Evolutionary conservation across 2,113 vertebrate genomes (phyloP).

Genomic region (Pygoscelis adeliae): DNA sequence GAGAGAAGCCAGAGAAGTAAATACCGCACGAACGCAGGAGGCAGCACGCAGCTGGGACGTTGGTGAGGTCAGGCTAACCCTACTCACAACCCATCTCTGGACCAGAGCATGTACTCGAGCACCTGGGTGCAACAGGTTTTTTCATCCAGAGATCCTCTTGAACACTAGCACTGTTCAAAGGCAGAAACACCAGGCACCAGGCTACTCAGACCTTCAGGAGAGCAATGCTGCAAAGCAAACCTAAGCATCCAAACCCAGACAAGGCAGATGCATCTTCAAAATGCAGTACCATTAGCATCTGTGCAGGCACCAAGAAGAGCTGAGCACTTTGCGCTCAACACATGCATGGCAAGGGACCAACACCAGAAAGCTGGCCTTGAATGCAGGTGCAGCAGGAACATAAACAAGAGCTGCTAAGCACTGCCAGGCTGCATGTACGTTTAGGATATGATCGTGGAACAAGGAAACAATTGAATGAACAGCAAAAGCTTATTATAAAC

Average conservation of each 20-base stretch:
- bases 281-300: background rate
- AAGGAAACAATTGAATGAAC: background rate
- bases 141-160: background rate
- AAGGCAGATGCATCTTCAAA: background rate
- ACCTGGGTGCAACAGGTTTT: background rate
- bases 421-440: background rate
- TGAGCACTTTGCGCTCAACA: background rate
- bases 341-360: background rate
- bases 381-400: background rate
- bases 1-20: background rate
- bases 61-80: background rate
- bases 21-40: background rate
- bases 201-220: background rate
- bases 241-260: background rate
- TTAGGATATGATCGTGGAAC: background rate
- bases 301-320: background rate
- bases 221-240: background rate
- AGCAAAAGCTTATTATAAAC: background rate
- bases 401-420: background rate
- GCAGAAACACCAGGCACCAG: background rate
- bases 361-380: background rate
- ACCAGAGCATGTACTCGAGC: background rate
- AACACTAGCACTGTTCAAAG: background rate
- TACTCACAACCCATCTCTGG: background rate
- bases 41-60: rapidly evolving